phyloP scores from a whole-genome alignment of 2,113 vertebrate species.

The Thymallus thymallus region DNA sequence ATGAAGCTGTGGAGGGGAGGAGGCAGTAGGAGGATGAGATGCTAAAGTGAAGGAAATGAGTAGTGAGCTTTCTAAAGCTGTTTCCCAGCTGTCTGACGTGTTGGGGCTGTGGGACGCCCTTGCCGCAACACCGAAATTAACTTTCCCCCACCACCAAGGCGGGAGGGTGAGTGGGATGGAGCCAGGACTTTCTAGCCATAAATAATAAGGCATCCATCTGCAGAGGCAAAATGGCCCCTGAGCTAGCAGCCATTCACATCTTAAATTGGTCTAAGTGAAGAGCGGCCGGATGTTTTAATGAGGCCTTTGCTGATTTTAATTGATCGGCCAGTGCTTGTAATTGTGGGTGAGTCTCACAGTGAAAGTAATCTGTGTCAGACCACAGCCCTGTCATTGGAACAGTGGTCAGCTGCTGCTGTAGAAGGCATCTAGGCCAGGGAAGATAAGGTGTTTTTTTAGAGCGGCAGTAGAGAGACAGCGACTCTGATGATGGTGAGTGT shows the following conservation, averaged over 20 bases:
- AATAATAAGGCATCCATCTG: conserved; percentile 36
- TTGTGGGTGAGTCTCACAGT: conserved; percentile 44
- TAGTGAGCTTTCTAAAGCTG: conserved; percentile 21
- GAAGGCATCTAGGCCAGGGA: neutral
- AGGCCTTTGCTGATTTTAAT: conserved; percentile 48
- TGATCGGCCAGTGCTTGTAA: conserved; percentile 47
- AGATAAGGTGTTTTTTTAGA: neutral
- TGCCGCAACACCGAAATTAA: conserved; percentile 26
- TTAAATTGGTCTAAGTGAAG: conserved; percentile 40
- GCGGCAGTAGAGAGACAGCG: neutral
- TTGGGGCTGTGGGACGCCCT: conserved; percentile 23
- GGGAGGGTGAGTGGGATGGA: neutral
- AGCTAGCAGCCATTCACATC: conserved; percentile 38
- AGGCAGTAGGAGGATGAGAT: conserved; percentile 16
- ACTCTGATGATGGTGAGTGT: neutral
- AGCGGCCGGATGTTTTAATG: conserved; percentile 32
- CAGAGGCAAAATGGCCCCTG: conserved; percentile 26
- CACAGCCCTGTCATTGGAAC: conserved; percentile 30
- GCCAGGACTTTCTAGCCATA: conserved; percentile 1
- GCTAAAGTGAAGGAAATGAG: conserved; percentile 33
- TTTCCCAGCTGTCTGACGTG: conserved; percentile 18
- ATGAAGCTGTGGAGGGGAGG: conserved; percentile 17
- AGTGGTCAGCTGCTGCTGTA: conserved; percentile 10
- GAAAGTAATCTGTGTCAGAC: conserved; percentile 32
- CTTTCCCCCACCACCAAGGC: neutral